Base-by-base conservation (phyloP, 2,797 vertebrate species). In the Coendou prehensilis region DNA sequence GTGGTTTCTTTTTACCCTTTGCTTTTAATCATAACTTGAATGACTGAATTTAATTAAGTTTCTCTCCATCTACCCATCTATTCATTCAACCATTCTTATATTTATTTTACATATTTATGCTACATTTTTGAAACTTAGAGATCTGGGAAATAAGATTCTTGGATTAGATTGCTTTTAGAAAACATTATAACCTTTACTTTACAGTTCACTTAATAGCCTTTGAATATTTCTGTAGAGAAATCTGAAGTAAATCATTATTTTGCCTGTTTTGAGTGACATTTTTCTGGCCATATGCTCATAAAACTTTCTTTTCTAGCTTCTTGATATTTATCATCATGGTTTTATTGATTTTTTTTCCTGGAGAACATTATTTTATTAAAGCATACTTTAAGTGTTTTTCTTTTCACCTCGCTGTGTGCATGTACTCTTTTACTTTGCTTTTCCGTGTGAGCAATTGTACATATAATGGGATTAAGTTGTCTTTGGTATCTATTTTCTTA, bases 101-200 rank as follows among this genome's bases (percentile, higher is more conserved):
- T 67, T 86, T 92, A 92, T 67, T 13, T 89, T 76, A 87, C 20
- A 9, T 50, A 78, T 76, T 79, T 81, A 81, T 82, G 9, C 30
- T 78, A 7, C 17, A 82, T 83, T 78, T 57, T 89, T 41, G 33
- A 54, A 54, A 75, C 7, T 56, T 78, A 10, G 26, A 83, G 4
- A 63, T 79, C 54, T 83, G 14, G 26, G 45, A 90, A 95, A 95
- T 87, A 54, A 83, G 54, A 93, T 83, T 86, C 23, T 87, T 83
- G 6, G 20, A 69, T 89, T 75, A 86, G 17, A 76, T 76, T 87
- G 30, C 47, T 87, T 90, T 76, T 78, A 26, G 47, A 92, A 86
- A 92, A 75, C 11, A 64, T 18, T 84, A 47, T 59, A 92, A 9
- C 3, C 50, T 61, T 54, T 71, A 41, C 15, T 56, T 63, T 87